A percentile compares a stretch with the other conserved stretches of the same genome.
Conservation (phyloP, 2,113 vertebrate species). For the Gobius niger region DNA sequence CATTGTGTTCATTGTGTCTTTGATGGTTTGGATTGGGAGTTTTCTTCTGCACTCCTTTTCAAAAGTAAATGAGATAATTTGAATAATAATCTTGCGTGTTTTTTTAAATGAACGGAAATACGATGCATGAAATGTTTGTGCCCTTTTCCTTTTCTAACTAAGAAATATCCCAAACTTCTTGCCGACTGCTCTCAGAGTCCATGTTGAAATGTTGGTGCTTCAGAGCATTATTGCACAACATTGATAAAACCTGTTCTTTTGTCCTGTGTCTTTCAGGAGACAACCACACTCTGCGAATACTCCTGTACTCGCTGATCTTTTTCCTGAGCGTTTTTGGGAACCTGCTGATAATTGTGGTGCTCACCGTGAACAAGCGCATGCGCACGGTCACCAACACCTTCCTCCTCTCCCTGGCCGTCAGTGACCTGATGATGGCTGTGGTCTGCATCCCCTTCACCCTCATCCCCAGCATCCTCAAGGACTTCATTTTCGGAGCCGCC, state of each 20-base stretch:
- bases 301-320: slow-evolving; percentile 89
- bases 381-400: slow-evolving; percentile 95
- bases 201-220: not conserved
- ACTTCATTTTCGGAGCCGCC: slow-evolving; percentile 91
- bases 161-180: too few species aligned
- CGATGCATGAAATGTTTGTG: too few species aligned
- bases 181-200: too few species aligned
- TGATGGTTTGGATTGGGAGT: too few species aligned
- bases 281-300: slow-evolving; percentile 80
- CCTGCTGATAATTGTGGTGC: slow-evolving; percentile 86
- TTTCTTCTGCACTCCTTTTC: too few species aligned
- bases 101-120: too few species aligned
- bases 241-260: not conserved
- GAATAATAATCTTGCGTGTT: too few species aligned
- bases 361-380: slow-evolving; percentile 87
- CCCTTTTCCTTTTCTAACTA: too few species aligned
- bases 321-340: slow-evolving; percentile 90
- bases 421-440: slow-evolving; percentile 90
- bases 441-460: slow-evolving; percentile 97
- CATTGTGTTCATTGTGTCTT: too few species aligned
- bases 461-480: slow-evolving; percentile 89
- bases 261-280: slow-evolving; percentile 74
- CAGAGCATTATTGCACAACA: too few species aligned
- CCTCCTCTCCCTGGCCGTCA: slow-evolving; percentile 91
- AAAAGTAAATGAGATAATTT: too few species aligned